phyloP scores from a whole-genome alignment of 2,113 vertebrate genomes.

The Peromyscus maniculatus region DNA sequence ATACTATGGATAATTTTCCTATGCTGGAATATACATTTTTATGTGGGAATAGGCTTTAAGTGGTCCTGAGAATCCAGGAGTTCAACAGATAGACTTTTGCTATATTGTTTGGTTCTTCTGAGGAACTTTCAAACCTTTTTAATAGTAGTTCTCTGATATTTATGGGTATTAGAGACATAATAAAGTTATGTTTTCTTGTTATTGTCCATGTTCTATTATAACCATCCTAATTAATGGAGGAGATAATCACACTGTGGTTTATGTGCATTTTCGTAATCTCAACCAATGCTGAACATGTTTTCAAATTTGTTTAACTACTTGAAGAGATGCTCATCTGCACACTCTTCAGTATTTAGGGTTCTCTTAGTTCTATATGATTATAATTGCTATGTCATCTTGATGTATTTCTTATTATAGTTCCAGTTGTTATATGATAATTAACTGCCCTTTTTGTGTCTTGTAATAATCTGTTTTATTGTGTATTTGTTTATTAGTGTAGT shows the following conservation, averaged over 20 bases:
- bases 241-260: neutral
- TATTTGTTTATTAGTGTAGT: constrained; percentile 32
- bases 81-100: neutral
- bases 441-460: neutral
- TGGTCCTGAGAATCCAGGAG: neutral
- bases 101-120: neutral
- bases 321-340: neutral
- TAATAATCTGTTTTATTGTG: constrained; percentile 6
- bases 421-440: constrained; percentile 6
- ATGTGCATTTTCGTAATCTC: constrained; percentile 7
- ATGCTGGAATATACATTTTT: neutral
- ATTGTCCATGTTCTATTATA: neutral
- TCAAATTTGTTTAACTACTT: neutral
- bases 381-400: neutral
- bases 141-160: neutral
- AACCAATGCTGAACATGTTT: constrained; percentile 21
- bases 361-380: neutral
- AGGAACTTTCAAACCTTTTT: neutral
- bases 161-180: neutral
- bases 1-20: neutral
- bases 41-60: neutral
- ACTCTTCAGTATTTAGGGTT: neutral
- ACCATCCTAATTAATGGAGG: neutral
- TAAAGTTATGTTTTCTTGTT: neutral
- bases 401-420: neutral